These are phyloP conservation scores for Panagrolaimus sp. DNA, from an alignment of 1,140 invertebrate genomes.

Conservation along the genomic window DNA sequence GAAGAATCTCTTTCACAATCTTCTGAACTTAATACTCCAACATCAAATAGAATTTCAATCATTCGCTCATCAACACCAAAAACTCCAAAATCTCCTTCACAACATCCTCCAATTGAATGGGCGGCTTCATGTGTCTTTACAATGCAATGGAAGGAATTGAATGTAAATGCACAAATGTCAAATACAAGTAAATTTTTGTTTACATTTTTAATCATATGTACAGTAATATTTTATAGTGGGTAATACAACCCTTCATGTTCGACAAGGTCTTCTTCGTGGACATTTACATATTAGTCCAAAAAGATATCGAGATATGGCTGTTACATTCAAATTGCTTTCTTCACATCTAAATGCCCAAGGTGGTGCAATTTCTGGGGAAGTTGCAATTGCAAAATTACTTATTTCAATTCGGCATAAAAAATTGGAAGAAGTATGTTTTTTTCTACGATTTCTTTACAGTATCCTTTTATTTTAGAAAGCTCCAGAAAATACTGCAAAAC, in stretches of 20 bases:
- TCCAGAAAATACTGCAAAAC: constrained; percentile 42
- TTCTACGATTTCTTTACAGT: too few relatives aligned
- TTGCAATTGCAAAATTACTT: constrained; percentile 36
- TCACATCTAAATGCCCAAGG: constrained; percentile 42
- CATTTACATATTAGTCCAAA: constrained; percentile 41
- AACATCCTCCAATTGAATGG: constrained; percentile 28
- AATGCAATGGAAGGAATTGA: constrained; percentile 54
- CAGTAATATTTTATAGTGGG: constrained; percentile 26
- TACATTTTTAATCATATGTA: neutral
- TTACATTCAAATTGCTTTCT: constrained; percentile 39
- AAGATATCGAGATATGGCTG: constrained; percentile 38
- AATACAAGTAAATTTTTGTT: constrained; percentile 36
- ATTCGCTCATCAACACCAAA: neutral
- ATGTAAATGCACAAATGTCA: constrained; percentile 56
- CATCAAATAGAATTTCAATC: constrained; percentile 10
- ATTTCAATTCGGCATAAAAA: constrained; percentile 35
- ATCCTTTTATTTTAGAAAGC: constrained; percentile 33
- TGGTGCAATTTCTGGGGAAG: constrained; percentile 52
- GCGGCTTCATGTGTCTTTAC: constrained; percentile 39
- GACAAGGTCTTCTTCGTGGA: constrained; percentile 37
- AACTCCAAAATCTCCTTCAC: neutral
- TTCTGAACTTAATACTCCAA: constrained; percentile 19
- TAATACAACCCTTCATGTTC: constrained; percentile 42
- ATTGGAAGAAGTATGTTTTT: neutral
- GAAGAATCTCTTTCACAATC: constrained; percentile 5